Evolutionary conservation across 2,888 invertebrate genomes (phyloP).

Genomic region (Podotricha telesiphe): DNA sequence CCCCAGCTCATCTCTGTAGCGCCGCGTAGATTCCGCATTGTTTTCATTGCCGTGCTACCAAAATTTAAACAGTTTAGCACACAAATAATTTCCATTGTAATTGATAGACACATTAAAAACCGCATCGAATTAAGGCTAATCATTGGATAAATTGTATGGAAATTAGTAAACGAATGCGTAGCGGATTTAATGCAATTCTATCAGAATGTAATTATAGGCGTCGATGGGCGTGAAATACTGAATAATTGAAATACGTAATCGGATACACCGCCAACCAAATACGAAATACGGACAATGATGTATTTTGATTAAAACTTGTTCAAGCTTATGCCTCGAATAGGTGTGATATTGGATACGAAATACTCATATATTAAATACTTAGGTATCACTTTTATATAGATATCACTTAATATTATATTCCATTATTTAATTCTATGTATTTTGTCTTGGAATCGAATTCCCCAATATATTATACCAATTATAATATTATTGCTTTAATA

Average conservation of each 20-base stretch:
- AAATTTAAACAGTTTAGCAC: slow-evolving; percentile 42
- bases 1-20: slow-evolving; percentile 45
- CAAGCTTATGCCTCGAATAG: slow-evolving; percentile 32
- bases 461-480: not conserved
- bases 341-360: slow-evolving; percentile 35
- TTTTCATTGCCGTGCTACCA: slow-evolving; percentile 46
- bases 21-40: slow-evolving; percentile 43
- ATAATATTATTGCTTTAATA: not conserved
- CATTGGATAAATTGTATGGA: slow-evolving; percentile 77
- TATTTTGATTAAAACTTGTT: slow-evolving; percentile 45
- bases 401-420: slow-evolving; percentile 24
- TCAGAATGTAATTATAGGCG: slow-evolving; percentile 78
- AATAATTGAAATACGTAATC: slow-evolving; percentile 70
- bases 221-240: slow-evolving; percentile 77
- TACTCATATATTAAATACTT: slow-evolving; percentile 30
- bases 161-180: slow-evolving; percentile 70
- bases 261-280: slow-evolving; percentile 50
- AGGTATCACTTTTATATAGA: slow-evolving; percentile 20
- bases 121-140: slow-evolving; percentile 70
- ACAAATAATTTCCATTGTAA: slow-evolving; percentile 48
- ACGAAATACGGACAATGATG: slow-evolving; percentile 47
- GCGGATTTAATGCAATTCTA: slow-evolving; percentile 76
- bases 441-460: not conserved
- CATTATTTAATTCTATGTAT: slow-evolving; percentile 17
- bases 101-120: slow-evolving; percentile 59